These are phyloP conservation scores for Sisyra terminalis DNA, from an alignment of 2,888 invertebrate species.

Conservation along the genomic window DNA sequence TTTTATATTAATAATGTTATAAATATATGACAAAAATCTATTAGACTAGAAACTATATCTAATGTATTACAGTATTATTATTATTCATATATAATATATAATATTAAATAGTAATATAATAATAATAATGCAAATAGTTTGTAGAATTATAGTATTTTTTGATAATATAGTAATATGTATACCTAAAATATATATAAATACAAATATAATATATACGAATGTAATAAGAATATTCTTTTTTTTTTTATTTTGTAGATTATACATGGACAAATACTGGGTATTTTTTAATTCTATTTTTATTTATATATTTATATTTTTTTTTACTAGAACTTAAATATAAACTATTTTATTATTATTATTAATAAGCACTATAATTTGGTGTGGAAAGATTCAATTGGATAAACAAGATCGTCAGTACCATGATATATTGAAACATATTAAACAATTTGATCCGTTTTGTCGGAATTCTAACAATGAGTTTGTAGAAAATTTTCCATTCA, in stretches of 20 bases:
- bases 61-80: not conserved
- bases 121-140: slow-evolving; percentile 5
- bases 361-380: slow-evolving; percentile 6
- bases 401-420: not conserved
- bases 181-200: too few relatives aligned
- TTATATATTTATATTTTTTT: too few relatives aligned
- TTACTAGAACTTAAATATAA: not conserved
- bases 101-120: too few relatives aligned
- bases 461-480: not conserved
- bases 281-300: not conserved
- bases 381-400: slow-evolving; percentile 5
- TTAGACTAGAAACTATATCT: slow-evolving; percentile 7
- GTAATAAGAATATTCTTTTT: not conserved
- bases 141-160: not conserved
- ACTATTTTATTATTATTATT: slow-evolving; percentile 2
- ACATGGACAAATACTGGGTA: slow-evolving; percentile 5
- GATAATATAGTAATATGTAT: not conserved
- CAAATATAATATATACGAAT: too few relatives aligned
- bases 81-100: not conserved
- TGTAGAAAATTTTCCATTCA: not conserved
- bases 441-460: not conserved
- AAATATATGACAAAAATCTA: slow-evolving; percentile 9
- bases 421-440: not conserved
- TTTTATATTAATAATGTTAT: slow-evolving; percentile 2
- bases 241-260: not conserved